Base-by-base conservation (phyloP, 2,888 invertebrate genomes). In the Plemyria rubiginata region DNA sequence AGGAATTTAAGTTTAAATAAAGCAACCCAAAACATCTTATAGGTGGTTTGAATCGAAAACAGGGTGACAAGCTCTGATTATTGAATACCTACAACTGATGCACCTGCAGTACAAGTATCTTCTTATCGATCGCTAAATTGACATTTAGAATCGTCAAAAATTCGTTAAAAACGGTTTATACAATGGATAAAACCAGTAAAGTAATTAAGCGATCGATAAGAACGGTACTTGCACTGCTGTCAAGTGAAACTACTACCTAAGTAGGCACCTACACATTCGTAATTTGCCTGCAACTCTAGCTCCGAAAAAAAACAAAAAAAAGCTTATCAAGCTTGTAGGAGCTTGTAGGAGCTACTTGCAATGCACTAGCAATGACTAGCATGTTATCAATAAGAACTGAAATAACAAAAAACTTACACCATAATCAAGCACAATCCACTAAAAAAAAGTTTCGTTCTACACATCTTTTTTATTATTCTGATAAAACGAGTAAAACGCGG, bases 381-480 rank as follows among this genome's bases (percentile, higher is more conserved):
- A 12, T 40, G 22, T 41, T 46, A 61, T 15, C 43, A 45, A 46
- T 50, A 15, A 29, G 36, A 36, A 57, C n/a, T 13, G 4, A 50
- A 58, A 13, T 3, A 11, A 52, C 52, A 15, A 15, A 48, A 57
- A 60, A 64, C 70, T 65, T 46, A 70, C 70, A 62, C 57, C 22
- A 59, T 15, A 55, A 70, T 46, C 13, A 68, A 46, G 54, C 50
- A 16, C 36, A 66, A 60, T 68, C 66, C 70, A 52, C 29, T 8
- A 11, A 60, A 9, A 9, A 58, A 52, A 8, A 55, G 32, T 36
- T 62, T 58, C 66, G 68, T 68, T 60, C 66, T 62, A 38, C 65
- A 63, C 60, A 51, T 54, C 12, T 60, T 55, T 43, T 63, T 62
- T 16, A 65, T 67, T 60, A 58, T 9, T 49, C 28, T 29, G 22